Evolutionary conservation across 2,888 invertebrate species (phyloP), one percentile per base, ranked within the genome.

Genomic region (Stegana nigrithorax): DNA sequence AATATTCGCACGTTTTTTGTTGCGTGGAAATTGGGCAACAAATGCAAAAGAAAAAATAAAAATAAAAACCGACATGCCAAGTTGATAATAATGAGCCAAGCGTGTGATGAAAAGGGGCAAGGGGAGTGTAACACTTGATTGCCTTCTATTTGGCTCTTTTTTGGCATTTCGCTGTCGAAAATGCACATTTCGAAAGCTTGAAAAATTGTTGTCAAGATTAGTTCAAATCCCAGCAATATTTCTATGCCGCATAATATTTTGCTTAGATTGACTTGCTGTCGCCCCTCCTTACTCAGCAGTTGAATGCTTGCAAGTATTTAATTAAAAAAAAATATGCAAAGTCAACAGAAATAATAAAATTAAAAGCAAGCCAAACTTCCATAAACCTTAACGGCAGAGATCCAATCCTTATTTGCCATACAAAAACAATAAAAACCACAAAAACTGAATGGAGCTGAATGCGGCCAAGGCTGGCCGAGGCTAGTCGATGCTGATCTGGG

Each of bases 1-100:
- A 85, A 81, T 81, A 82, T 84, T 82, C 80, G 81, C 85, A 84
- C 84, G 84, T 84, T 84, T 84, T n/a, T 81, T 83, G 78, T 80
- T 73, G 67, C 56, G 19, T 55, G 26, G 70, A 66, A 70, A 69
- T 74, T 72, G n/a, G n/a, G n/a, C n/a, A n/a, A n/a, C n/a, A n/a
- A n/a, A n/a, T n/a, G n/a, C n/a, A n/a, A n/a, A n/a, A n/a, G n/a
- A n/a, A n/a, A n/a, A n/a, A n/a, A n/a, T n/a, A n/a, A n/a, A n/a
- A n/a, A n/a, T n/a, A n/a, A n/a, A n/a, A n/a, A n/a, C n/a, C n/a
- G n/a, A n/a, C n/a, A 73, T 74, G 77, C 74, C 77, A 76, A 66
- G 73, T 69, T 71, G 73, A 75, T 72, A 73, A 75, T 72, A 73
- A 75, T 76, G 67, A 72, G 67, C 55, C 60, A 63, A 68, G 63